Evolutionary conservation across 2,113 vertebrate genomes (phyloP), one percentile per base, ranked within the genome.

Genomic region (Garra rufa): DNA sequence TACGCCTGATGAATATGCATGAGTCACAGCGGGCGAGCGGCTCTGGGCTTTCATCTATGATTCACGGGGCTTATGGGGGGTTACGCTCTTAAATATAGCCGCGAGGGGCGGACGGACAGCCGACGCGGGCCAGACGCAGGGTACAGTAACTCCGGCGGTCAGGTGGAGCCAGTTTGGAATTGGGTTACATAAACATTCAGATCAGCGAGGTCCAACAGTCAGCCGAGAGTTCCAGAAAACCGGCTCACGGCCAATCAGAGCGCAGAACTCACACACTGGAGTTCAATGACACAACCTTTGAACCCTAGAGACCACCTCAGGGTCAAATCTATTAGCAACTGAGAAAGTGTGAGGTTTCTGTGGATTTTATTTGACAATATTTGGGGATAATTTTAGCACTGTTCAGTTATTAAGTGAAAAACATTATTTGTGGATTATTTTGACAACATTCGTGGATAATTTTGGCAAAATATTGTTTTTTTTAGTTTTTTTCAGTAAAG

Each of bases 161-260:
- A 84, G 71, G 82, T 87, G 82, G 19, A 34, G 6, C 3, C n/a
- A 30, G 69, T 61, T 41, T 24, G 71, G 71, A 89, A 89, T 44
- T 65, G 75, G 89, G 86, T 90, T 87, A 84, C 83, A 85, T 75
- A 89, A 91, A 91, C 87, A 84, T 76, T 83, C 0, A 6, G n/a
- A 61, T n/a, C 48, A 50, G 48, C 13, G 46, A 26, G 52, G 43
- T 28, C 46, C 8, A 76, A 15, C 61, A 76, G 21, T n/a, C 55
- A 57, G 10, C 10, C 0, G 57, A 34, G 17, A 69, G 17, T 21
- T 41, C 30, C 30, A 70, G 67, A 70, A 82, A 44, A 46, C 71
- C 44, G 6, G 69, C 50, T 43, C 69, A 7, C 69, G 77, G 83
- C 43, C 71, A 34, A 76, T 28, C 55, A 76, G 77, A 50, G 76